Evolutionary conservation across 1,140 invertebrate genomes (phyloP), one percentile per base, ranked within the genome.

Genomic region (Chironomus tepperi): DNA sequence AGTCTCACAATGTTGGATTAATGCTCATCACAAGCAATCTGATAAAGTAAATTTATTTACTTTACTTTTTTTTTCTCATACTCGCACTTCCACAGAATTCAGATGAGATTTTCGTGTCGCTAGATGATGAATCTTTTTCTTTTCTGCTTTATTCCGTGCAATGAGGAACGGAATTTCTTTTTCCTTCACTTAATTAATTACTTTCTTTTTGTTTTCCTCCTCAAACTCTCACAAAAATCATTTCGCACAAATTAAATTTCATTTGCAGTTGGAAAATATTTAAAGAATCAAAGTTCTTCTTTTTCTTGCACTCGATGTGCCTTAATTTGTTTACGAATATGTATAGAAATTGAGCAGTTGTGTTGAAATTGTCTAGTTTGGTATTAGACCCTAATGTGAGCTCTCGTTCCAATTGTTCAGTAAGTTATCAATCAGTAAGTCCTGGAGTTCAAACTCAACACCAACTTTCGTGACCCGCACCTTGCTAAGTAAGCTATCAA

Each of bases 31-130:
- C 47, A 57, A 34, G 24, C 47, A 57, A 57, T 57, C 47, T 57
- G 47, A 57, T 57, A 57, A 57, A 57, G n/a, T 57, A 57, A 57
- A 57, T 57, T 57, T 15, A 57, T 57, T 57, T 57, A 57, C 47
- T 57, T 57, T n/a, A n/a, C 47, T 57, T n/a, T n/a, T 12, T 5
- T n/a, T 34, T n/a, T n/a, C n/a, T 34, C 24, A 34, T 34, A 57
- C 47, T 57, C 15, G 43, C 47, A 57, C 47, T n/a, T 57, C 12
- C 47, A 57, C 47, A 15, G 47, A 57, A 57, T 57, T 57, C 47
- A n/a, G 47, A 57, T 57, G 47, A 57, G 47, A 12, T 57, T 57
- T 57, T 47, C 43, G 15, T 15, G 15, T 47, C 15, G 43, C 24
- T 34, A 34, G 24, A 34, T 34, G 24, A 34, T 34, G 24, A 57